phyloP scores from a whole-genome alignment of 2,797 vertebrate genomes.

The Masticophis lateralis region DNA sequence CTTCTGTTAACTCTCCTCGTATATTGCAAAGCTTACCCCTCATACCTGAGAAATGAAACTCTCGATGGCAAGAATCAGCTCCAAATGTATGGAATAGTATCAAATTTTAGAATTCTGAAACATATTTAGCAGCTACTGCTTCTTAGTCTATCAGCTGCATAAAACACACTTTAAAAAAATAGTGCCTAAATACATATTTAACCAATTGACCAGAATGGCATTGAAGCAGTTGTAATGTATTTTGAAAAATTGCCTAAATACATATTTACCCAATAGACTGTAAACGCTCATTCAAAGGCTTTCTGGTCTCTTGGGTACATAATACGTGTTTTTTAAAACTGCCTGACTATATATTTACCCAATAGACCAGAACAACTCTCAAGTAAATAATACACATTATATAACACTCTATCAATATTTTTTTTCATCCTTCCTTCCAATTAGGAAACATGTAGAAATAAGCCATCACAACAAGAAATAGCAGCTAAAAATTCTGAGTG shows the following conservation, averaged over 20 bases:
- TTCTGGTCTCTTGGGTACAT: conserved; percentile 62
- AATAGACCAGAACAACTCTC: conserved; percentile 60
- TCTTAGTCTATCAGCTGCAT: conserved; percentile 48
- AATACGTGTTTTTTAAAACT: conserved; percentile 61
- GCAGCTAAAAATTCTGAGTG: background rate
- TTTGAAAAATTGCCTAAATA: conserved; percentile 66
- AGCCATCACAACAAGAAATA: conserved; percentile 8
- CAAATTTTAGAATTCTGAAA: conserved; percentile 58
- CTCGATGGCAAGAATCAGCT: conserved; percentile 7
- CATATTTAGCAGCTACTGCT: conserved; percentile 40
- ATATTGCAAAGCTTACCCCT: background rate
- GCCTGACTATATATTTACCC: conserved; percentile 62
- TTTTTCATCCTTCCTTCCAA: conserved; percentile 31
- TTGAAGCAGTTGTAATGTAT: conserved; percentile 59
- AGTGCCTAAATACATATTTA: conserved; percentile 63
- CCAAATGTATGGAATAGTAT: conserved; percentile 23
- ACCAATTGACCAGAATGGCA: conserved; percentile 68
- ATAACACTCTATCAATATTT: conserved; percentile 42
- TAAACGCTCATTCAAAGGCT: conserved; percentile 63
- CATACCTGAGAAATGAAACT: conserved; percentile 3
- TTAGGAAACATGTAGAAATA: conserved; percentile 36
- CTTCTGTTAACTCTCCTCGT: background rate
- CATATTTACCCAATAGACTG: conserved; percentile 62
- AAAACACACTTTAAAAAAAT: conserved; percentile 46
- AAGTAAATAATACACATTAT: conserved; percentile 64